Conservation (phyloP, 2,113 vertebrate genomes). For the Labeo catla region DNA sequence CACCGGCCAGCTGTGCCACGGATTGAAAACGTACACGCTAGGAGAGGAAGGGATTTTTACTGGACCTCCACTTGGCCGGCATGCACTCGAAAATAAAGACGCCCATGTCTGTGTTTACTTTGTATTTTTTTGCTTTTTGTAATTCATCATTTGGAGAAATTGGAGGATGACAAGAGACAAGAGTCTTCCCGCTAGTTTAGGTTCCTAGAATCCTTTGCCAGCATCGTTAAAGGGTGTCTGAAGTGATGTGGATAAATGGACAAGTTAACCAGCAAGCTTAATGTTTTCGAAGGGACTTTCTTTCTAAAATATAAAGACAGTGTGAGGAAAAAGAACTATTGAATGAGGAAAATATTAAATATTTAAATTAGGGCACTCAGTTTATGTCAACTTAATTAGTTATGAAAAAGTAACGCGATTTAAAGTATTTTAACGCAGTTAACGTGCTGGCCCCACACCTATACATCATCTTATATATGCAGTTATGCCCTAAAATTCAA, state of each 20-base stretch:
- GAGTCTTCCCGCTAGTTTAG: slow-evolving; percentile 50
- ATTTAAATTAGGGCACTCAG: too few species aligned
- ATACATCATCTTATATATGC: too few species aligned
- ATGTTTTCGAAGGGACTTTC: neutral
- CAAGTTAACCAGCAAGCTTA: neutral
- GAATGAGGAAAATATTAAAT: too few species aligned
- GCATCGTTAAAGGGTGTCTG: neutral
- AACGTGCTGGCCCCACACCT: too few species aligned
- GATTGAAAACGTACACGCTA: slow-evolving; percentile 58
- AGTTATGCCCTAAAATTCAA: too few species aligned
- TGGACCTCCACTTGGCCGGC: slow-evolving; percentile 60
- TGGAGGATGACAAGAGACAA: slow-evolving; percentile 57
- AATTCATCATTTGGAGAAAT: slow-evolving; percentile 31
- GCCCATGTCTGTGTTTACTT: slow-evolving; percentile 68
- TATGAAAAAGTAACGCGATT: too few species aligned
- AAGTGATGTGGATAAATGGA: neutral
- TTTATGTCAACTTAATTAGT: too few species aligned
- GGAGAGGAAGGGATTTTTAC: slow-evolving; percentile 67
- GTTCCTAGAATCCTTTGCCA: slow-evolving; percentile 45
- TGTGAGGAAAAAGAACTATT: neutral
- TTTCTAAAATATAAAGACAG: neutral
- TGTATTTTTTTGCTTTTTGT: slow-evolving; percentile 68
- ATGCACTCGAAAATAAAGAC: slow-evolving; percentile 62
- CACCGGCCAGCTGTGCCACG: slow-evolving; percentile 67
- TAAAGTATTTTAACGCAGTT: too few species aligned